These are phyloP conservation scores for Teleopsis dalmanni DNA, from an alignment of 1,140 invertebrate genomes.

Conservation along the genomic window DNA sequence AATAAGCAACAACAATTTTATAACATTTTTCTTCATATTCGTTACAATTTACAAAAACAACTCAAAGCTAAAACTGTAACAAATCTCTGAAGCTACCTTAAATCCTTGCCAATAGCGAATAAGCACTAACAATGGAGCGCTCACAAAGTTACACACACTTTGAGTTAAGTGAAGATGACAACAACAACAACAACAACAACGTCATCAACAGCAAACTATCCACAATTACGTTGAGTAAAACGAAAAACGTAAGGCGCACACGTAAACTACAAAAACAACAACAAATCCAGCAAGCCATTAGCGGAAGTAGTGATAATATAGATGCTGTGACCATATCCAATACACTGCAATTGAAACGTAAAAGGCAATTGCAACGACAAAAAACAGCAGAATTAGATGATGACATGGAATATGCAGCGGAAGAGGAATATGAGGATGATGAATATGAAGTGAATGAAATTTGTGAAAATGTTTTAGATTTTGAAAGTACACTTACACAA, in stretches of 20 bases:
- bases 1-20: no score
- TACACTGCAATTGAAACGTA: conserved; percentile 15
- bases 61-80: no score
- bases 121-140: no score
- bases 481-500: conserved; percentile 10
- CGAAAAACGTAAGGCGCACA: conserved; percentile 3
- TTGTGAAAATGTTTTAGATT: conserved; percentile 11
- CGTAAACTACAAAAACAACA: not conserved
- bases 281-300: not conserved
- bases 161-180: not conserved
- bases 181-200: not conserved
- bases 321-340: not conserved
- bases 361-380: conserved; percentile 12
- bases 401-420: conserved; percentile 25
- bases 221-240: not conserved
- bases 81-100: no score
- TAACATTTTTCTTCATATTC: no score
- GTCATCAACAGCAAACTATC: not conserved
- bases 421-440: conserved; percentile 26
- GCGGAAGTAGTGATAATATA: not conserved
- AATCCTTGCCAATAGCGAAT: no score
- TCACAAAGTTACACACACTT: no score
- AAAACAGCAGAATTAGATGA: conserved; percentile 12
- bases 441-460: conserved; percentile 5
- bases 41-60: no score